Conservation (phyloP, 2,113 vertebrate species). For the Caranx ignobilis region DNA sequence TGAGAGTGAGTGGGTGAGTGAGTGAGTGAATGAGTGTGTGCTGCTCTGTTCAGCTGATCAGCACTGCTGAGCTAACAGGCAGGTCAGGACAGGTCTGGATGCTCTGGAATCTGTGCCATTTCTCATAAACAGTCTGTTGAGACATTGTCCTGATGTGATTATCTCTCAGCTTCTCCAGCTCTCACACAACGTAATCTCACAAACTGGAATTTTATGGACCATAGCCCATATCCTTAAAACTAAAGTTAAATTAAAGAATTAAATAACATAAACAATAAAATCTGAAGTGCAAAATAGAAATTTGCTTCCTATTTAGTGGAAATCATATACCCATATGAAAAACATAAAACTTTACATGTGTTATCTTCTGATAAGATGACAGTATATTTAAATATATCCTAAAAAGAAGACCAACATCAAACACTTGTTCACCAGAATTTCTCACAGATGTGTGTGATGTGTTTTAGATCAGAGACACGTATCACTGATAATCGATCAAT, state of each 20-base stretch:
- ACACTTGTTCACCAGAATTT: neutral
- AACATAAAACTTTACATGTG: neutral
- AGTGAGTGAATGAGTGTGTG: neutral
- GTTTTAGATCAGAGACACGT: neutral
- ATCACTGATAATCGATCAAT: too few relatives aligned
- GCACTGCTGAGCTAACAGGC: slow-evolving; percentile 26
- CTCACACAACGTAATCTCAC: neutral
- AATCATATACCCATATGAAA: neutral
- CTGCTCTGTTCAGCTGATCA: slow-evolving; percentile 21
- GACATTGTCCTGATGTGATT: slow-evolving; percentile 26
- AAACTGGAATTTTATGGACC: neutral
- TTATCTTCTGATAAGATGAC: neutral
- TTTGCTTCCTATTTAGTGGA: neutral
- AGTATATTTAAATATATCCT: neutral
- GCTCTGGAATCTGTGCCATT: slow-evolving; percentile 64
- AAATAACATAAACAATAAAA: neutral
- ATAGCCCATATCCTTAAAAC: neutral
- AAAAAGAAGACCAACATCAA: neutral
- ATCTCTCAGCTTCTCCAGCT: neutral
- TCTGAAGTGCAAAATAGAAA: neutral
- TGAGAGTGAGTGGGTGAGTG: neutral
- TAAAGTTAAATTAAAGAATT: neutral
- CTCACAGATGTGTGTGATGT: neutral
- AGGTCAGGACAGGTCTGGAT: slow-evolving; percentile 57
- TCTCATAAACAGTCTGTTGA: slow-evolving; percentile 25